Conservation (phyloP, 2,888 invertebrate species). For the Tinea pellionella region DNA sequence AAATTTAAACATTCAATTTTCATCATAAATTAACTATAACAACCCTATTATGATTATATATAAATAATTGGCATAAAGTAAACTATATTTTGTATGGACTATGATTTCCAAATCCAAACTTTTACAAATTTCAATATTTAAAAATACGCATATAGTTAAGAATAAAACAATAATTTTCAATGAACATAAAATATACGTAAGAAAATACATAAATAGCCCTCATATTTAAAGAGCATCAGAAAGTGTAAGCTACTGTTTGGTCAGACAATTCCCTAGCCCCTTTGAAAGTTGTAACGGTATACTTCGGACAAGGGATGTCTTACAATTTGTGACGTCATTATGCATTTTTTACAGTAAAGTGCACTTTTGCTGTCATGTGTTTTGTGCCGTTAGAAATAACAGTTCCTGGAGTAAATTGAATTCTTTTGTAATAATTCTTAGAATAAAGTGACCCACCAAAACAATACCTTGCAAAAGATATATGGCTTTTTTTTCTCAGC, state of each 20-base stretch:
- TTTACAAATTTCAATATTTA: too few relatives aligned
- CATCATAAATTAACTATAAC: too few relatives aligned
- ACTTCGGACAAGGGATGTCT: conserved; percentile 29
- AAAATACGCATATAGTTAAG: too few relatives aligned
- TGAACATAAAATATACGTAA: too few relatives aligned
- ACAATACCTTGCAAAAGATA: conserved; percentile 49
- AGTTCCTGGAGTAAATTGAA: conserved; percentile 62
- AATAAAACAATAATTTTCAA: too few relatives aligned
- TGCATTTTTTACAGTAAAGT: conserved; percentile 46
- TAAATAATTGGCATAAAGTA: too few relatives aligned
- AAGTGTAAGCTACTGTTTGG: conserved; percentile 45
- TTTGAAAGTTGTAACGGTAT: conserved; percentile 52
- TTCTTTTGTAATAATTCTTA: conserved; percentile 46
- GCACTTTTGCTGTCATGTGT: conserved; percentile 54
- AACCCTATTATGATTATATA: too few relatives aligned
- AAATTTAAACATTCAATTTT: too few relatives aligned
- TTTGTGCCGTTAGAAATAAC: conserved; percentile 48
- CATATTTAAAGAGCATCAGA: not conserved
- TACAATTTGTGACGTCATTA: conserved; percentile 49
- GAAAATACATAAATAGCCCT: too few relatives aligned
- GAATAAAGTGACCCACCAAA: conserved; percentile 43
- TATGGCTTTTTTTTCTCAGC: conserved; percentile 45
- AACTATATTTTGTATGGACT: too few relatives aligned
- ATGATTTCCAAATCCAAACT: too few relatives aligned
- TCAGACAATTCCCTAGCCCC: conserved; percentile 36